These are phyloP conservation scores for Xanthostigma xanthostigma DNA, from an alignment of 2,888 invertebrate species.

Conservation along the genomic window DNA sequence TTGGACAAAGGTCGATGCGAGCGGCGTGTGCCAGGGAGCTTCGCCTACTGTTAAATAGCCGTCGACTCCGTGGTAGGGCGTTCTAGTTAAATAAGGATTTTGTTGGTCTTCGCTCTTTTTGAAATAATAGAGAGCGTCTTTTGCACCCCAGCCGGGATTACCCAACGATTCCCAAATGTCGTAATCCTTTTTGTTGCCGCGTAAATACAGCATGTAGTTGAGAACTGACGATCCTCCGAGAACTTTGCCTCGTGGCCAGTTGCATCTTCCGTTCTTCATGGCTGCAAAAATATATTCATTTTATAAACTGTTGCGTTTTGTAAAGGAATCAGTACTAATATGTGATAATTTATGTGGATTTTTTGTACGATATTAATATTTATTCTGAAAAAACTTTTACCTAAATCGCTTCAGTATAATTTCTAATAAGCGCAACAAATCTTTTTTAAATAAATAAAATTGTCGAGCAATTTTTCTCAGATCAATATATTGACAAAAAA, in stretches of 20 bases:
- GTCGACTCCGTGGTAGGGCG: constrained; percentile 65
- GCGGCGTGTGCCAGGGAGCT: constrained; percentile 73
- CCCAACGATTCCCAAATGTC: constrained; percentile 79
- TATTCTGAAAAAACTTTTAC: no score
- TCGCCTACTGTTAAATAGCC: constrained; percentile 75
- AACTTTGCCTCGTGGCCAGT: constrained; percentile 86
- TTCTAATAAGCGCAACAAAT: no score
- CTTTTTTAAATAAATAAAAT: no score
- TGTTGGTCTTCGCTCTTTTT: constrained; percentile 85
- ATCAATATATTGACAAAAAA: no score
- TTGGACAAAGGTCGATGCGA: constrained; percentile 67
- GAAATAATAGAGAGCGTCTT: constrained; percentile 67
- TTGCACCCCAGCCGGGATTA: constrained; percentile 77
- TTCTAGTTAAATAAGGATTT: constrained; percentile 67
- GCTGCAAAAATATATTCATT: constrained; percentile 35
- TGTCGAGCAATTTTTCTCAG: no score
- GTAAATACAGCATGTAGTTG: constrained; percentile 82
- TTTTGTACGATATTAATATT: no score
- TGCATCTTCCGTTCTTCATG: constrained; percentile 71
- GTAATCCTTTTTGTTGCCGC: constrained; percentile 82
- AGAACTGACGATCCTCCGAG: constrained; percentile 79
- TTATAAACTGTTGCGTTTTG: neutral
- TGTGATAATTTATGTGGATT: no score
- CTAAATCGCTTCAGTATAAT: no score
- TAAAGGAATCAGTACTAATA: neutral